phyloP scores from a whole-genome alignment of 2,113 vertebrate genomes.

The Corynorhinus townsendii region DNA sequence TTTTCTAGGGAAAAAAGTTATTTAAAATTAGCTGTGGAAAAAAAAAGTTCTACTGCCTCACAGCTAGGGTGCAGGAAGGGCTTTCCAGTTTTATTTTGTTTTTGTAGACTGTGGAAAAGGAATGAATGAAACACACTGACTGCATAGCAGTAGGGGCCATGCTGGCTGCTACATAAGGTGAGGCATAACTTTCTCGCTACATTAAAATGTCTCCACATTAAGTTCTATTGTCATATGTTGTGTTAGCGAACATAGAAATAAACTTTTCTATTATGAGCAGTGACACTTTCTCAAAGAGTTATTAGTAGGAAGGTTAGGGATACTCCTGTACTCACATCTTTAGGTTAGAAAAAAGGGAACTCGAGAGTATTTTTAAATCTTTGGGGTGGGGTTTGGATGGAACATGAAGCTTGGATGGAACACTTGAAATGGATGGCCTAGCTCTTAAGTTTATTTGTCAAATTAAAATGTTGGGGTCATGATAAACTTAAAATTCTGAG shows the following conservation, averaged over 20 bases:
- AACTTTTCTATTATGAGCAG: neutral
- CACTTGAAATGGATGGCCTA: neutral
- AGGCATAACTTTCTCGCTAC: neutral
- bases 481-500: constrained; percentile 18
- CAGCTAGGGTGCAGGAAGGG: neutral
- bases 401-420: neutral
- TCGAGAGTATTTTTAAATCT: neutral
- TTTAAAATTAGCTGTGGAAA: neutral
- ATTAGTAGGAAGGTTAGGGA: neutral
- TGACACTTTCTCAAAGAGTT: neutral
- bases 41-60: neutral
- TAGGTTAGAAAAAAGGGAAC: neutral
- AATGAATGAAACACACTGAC: neutral
- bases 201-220: neutral
- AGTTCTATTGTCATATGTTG: neutral
- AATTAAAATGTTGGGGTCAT: neutral
- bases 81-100: neutral
- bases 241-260: neutral
- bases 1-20: neutral
- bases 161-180: neutral
- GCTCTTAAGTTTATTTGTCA: neutral
- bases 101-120: neutral
- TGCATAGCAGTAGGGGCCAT: neutral
- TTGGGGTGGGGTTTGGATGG: neutral
- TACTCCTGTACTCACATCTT: neutral